Base-by-base conservation (phyloP, 2,797 vertebrate species). In the Arnoldichthys spilopterus region DNA sequence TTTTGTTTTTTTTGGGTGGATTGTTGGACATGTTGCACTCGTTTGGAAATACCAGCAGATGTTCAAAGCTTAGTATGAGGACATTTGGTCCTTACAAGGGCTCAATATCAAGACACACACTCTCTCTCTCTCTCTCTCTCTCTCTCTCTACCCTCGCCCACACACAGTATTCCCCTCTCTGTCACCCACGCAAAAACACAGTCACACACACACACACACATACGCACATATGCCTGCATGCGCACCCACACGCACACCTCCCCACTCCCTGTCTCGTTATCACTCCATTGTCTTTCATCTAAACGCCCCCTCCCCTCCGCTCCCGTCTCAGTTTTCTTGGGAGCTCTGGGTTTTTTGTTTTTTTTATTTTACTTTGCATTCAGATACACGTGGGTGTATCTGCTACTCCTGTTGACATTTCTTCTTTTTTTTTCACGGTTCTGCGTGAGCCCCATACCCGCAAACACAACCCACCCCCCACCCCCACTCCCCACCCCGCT, bases 241-340 rank as follows among this genome's bases (percentile, higher is more conserved):
- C n/a, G 4, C 61, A 47, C 30, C 30, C 77, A 83, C 43, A 47
- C 67, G 20, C 73, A 20, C 56, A 37, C 32, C 45, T 22, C 51
- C 69, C 61, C 53, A 34, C 81, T 75, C 78, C 58, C 77, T 72
- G 69, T 56, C 47, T 83, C 73, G 80, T 80, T 81, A 83, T 75
- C 67, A 61, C 75, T 85, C 85, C 32, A 86, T 86, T 85, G 81
- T 86, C 74, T 83, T 66, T 67, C 45, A 74, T 72, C 78, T 75
- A 59, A 80, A 66, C 63, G 69, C 79, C 67, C 68, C 73, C 32
- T 58, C 80, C 58, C 58, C 32, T 28, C 18, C 24, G 1, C 70
- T 22, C 69, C 7, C 37, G 26, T 64, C 67, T 45, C 43, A 34
- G 1, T 69, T 83, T 79, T 78, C 78, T 67, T 74, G 84, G 85